These are phyloP conservation scores for Zelleria hepariella DNA, from an alignment of 2,888 invertebrate species.

Conservation along the genomic window DNA sequence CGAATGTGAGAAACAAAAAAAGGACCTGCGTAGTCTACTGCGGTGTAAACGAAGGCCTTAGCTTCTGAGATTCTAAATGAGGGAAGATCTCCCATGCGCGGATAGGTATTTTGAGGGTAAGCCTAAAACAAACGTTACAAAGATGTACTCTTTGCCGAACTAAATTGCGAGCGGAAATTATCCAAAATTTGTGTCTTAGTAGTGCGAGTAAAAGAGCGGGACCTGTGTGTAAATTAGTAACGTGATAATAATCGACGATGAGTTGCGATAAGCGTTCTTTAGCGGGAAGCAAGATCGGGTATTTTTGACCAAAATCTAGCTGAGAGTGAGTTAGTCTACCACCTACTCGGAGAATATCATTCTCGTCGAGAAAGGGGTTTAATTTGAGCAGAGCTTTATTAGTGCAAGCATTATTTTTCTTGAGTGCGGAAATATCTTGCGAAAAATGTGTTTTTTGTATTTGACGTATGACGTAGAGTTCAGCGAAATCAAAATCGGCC, in stretches of 20 bases:
- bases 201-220: neutral
- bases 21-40: constrained; percentile 12
- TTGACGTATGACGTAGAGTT: no score
- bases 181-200: constrained; percentile 8
- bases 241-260: neutral
- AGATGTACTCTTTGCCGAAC: constrained; percentile 2
- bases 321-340: constrained; percentile 2
- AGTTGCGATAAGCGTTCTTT: neutral
- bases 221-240: constrained; percentile 3
- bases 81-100: constrained; percentile 7
- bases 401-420: no score
- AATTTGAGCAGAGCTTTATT: no score
- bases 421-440: no score
- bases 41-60: constrained; percentile 6
- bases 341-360: constrained; percentile 1
- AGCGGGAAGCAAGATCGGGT: constrained; percentile 3
- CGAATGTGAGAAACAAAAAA: constrained; percentile 1
- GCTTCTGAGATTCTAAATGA: constrained; percentile 4
- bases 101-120: neutral
- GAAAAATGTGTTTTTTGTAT: no score
- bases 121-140: constrained; percentile 7
- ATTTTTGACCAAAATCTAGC: neutral
- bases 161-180: neutral
- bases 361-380: constrained; percentile 2
- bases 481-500: neutral